These are phyloP conservation scores for Leguminivora glycinivorella DNA, from an alignment of 1,140 invertebrate species.

Conservation along the genomic window DNA sequence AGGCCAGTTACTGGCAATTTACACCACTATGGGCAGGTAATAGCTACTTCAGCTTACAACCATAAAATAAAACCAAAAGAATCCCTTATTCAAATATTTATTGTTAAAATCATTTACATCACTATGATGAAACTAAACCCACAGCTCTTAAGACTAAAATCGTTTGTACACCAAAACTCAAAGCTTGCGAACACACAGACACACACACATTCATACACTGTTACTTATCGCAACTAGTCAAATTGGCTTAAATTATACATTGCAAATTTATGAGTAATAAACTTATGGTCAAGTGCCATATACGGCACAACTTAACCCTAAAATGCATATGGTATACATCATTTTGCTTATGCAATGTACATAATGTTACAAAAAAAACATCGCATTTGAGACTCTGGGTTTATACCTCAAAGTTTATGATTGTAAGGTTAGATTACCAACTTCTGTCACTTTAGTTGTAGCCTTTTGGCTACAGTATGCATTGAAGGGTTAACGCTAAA, in stretches of 20 bases:
- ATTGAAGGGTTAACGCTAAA: no score
- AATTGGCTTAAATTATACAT: conserved; percentile 28
- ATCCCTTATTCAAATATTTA: conserved; percentile 40
- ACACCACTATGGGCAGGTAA: no score
- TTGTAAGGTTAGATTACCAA: no score
- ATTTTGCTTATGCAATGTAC: no score
- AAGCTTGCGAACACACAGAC: neutral
- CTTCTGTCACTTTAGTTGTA: no score
- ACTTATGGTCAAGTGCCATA: neutral
- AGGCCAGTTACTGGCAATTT: no score
- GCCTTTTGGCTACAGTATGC: no score
- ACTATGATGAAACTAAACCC: conserved; percentile 35
- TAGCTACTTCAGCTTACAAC: neutral
- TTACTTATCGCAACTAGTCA: conserved; percentile 10
- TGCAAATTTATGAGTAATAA: conserved; percentile 12
- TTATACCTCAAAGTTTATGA: no score
- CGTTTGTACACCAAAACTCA: conserved; percentile 37
- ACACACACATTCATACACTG: conserved; percentile 18
- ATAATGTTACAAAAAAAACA: no score
- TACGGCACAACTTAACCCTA: no score
- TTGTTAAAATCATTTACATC: conserved; percentile 42
- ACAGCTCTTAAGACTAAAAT: conserved; percentile 39
- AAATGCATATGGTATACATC: no score
- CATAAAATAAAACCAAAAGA: conserved; percentile 30
- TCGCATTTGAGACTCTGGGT: no score